These are phyloP conservation scores for Drosophila teissieri DNA, from an alignment of 1,140 invertebrate genomes.

Conservation along the genomic window DNA sequence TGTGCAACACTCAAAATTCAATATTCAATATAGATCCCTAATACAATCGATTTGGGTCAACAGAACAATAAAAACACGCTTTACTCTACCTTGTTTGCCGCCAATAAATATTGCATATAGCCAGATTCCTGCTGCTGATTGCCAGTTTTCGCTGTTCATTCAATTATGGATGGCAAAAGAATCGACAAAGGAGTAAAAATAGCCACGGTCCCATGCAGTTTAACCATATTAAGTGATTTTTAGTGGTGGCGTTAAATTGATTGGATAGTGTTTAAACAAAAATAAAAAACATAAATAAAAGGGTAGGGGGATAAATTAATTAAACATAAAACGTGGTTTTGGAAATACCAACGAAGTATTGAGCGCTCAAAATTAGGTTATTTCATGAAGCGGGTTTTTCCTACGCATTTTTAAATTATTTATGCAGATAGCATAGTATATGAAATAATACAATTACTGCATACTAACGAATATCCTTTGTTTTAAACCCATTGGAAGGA, in stretches of 20 bases:
- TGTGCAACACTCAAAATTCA: constrained; percentile 12
- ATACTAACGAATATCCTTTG: neutral
- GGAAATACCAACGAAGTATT: neutral
- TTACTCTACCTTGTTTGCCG: constrained; percentile 1
- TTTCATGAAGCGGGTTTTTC: neutral
- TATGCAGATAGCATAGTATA: too few relatives aligned
- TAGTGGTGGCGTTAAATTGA: constrained; percentile 4
- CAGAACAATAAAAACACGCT: neutral
- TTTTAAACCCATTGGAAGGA: neutral
- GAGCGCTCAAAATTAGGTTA: neutral
- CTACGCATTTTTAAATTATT: too few relatives aligned
- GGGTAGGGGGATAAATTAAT: neutral
- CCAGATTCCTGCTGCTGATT: constrained; percentile 6
- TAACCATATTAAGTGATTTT: constrained; percentile 20
- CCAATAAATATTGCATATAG: constrained; percentile 18
- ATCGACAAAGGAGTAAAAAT: constrained; percentile 10
- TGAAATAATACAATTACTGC: too few relatives aligned
- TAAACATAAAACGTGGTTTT: constrained; percentile 10
- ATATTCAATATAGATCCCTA: constrained; percentile 15
- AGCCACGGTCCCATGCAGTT: neutral
- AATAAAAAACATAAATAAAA: neutral
- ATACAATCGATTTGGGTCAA: constrained; percentile 5
- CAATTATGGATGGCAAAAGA: constrained; percentile 29
- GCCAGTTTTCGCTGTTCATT: constrained; percentile 9
- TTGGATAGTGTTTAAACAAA: neutral